Evolutionary conservation across 64 coral and sea anemone genomes (phyloP).

Genomic region (Actinia equina): DNA sequence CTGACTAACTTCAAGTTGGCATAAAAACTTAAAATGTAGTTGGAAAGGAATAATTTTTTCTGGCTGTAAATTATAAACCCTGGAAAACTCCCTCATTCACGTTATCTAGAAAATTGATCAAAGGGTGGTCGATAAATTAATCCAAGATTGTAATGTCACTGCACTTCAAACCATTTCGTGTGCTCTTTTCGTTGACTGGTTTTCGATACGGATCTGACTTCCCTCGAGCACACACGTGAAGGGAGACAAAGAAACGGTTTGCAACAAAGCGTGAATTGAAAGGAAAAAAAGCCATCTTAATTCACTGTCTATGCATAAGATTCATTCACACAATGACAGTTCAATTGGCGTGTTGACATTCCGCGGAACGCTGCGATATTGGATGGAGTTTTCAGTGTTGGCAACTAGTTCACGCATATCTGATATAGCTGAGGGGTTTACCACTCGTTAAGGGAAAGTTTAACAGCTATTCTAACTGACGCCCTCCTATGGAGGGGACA

Average conservation of each 20-base stretch:
- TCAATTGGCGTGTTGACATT: constrained; percentile 8
- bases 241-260: constrained; percentile 19
- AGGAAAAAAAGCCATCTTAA: constrained; percentile 12
- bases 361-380: neutral
- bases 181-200: constrained; percentile 19
- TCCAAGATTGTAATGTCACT: neutral
- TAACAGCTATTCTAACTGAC: constrained; percentile 2
- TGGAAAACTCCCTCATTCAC: neutral
- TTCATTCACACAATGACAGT: neutral
- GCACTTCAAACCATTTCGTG: neutral
- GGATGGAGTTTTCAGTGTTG: neutral
- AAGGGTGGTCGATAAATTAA: neutral
- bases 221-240: constrained; percentile 10
- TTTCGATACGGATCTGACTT: neutral
- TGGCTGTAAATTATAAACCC: neutral
- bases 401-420: neutral
- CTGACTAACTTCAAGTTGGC: neutral
- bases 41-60: neutral
- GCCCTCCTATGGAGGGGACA: constrained; percentile 8
- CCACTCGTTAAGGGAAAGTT: constrained; percentile 2
- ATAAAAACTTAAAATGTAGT: neutral
- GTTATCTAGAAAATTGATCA: neutral
- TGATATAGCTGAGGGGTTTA: neutral
- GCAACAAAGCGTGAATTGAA: constrained; percentile 15
- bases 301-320: constrained; percentile 5